Evolutionary conservation across 2,888 invertebrate species (phyloP).

Genomic region (Andrena marginata): DNA sequence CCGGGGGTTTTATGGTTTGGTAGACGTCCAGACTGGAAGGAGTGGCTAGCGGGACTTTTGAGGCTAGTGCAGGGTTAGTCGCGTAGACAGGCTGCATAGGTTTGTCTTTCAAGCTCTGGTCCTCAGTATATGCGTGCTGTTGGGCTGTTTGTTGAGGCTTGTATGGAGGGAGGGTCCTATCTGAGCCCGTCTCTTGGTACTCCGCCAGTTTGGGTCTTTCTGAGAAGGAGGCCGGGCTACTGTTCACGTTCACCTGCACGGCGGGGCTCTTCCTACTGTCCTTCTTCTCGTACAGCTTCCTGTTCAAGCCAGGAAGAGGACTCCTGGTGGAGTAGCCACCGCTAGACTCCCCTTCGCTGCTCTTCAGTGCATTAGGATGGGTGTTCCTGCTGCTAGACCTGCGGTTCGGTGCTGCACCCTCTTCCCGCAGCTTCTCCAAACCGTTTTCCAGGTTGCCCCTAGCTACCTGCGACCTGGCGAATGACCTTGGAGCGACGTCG

Average conservation of each 20-base stretch:
- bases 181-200: neutral
- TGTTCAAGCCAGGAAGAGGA: neutral
- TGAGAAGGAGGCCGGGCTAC: neutral
- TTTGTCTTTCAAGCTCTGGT: too few relatives aligned
- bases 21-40: neutral
- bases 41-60: neutral
- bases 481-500: conserved; percentile 58
- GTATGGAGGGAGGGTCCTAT: neutral
- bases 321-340: neutral
- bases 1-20: neutral
- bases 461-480: neutral
- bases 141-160: neutral
- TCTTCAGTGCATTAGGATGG: neutral
- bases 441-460: neutral
- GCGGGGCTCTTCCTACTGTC: neutral
- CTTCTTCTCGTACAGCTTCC: conserved; percentile 6
- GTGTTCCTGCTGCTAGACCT: neutral
- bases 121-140: neutral
- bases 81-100: neutral
- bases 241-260: neutral
- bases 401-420: neutral
- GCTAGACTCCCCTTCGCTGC: neutral
- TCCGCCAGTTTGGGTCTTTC: neutral
- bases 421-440: neutral
- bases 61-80: neutral